These are phyloP conservation scores for Drosophila sproati DNA, from an alignment of 1,140 invertebrate genomes.

Conservation along the genomic window DNA sequence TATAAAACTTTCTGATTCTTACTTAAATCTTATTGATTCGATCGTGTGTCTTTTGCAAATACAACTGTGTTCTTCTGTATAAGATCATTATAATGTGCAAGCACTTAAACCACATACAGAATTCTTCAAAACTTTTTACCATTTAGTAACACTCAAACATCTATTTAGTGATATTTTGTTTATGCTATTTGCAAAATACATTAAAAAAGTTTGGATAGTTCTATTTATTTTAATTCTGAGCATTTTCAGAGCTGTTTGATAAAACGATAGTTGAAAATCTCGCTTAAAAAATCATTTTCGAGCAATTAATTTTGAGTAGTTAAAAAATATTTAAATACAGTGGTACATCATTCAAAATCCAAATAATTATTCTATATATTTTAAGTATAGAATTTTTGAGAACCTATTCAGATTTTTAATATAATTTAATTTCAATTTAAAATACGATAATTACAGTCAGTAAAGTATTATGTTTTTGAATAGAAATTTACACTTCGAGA, in stretches of 20 bases:
- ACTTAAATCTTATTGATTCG: conserved; percentile 16
- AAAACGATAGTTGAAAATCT: conserved; percentile 12
- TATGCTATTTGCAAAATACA: conserved; percentile 31
- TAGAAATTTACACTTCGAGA: too few relatives aligned
- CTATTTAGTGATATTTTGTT: conserved; percentile 11
- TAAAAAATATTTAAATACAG: neutral
- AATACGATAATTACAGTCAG: neutral
- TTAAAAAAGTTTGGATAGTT: conserved; percentile 12
- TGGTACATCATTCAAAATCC: neutral
- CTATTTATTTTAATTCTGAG: neutral
- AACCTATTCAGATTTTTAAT: neutral
- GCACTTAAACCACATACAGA: conserved; percentile 64
- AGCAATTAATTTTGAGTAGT: conserved; percentile 7
- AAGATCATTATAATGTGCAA: conserved; percentile 27
- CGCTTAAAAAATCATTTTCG: conserved; percentile 13
- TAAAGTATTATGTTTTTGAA: neutral
- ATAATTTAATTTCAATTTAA: neutral
- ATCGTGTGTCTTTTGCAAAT: conserved; percentile 1
- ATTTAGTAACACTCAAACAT: conserved; percentile 39
- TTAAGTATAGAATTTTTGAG: neutral
- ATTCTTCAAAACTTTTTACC: conserved; percentile 30
- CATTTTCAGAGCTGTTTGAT: neutral
- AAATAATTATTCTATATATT: neutral
- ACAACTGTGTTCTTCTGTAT: neutral
- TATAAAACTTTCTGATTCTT: conserved; percentile 5